A percentile compares a stretch with the other conserved stretches of the same genome.
phyloP scores from a whole-genome alignment of 2,113 vertebrate genomes.

The Beaufortia kweichowensis region DNA sequence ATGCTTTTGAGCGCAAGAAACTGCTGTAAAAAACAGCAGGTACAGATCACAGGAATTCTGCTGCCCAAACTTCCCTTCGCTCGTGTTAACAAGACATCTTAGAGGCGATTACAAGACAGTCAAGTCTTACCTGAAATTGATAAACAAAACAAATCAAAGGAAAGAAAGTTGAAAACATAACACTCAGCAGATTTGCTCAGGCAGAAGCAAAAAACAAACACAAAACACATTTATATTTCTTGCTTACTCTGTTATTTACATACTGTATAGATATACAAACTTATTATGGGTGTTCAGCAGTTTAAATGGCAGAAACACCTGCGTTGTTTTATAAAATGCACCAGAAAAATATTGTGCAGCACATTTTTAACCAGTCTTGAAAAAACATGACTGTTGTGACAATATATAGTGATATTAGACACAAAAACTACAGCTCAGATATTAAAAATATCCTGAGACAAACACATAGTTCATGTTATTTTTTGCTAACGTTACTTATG shows the following conservation, averaged over 20 bases:
- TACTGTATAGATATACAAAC: not conserved
- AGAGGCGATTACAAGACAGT: conserved; percentile 12
- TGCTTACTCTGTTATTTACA: not conserved
- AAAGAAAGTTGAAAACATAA: conserved; percentile 10
- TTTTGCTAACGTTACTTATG: too few species aligned
- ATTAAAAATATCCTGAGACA: too few species aligned
- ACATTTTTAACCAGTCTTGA: too few species aligned
- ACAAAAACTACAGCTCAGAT: too few species aligned
- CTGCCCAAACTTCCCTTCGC: not conserved
- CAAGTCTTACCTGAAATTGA: conserved; percentile 20
- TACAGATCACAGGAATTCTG: not conserved
- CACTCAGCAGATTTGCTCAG: conserved; percentile 29
- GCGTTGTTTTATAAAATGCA: too few species aligned
- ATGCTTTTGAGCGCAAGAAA: not conserved
- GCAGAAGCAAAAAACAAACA: not conserved
- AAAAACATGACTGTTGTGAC: too few species aligned
- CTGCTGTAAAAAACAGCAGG: not conserved
- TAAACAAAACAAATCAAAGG: conserved; percentile 21
- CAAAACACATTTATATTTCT: not conserved
- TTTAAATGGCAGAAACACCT: too few species aligned
- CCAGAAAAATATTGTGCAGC: too few species aligned
- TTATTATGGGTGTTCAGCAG: not conserved
- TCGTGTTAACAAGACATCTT: conserved; percentile 9
- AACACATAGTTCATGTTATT: too few species aligned
- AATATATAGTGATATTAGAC: too few species aligned